Base-by-base conservation (phyloP, 2,797 vertebrate genomes). In the Melanotaenia boesemani region DNA sequence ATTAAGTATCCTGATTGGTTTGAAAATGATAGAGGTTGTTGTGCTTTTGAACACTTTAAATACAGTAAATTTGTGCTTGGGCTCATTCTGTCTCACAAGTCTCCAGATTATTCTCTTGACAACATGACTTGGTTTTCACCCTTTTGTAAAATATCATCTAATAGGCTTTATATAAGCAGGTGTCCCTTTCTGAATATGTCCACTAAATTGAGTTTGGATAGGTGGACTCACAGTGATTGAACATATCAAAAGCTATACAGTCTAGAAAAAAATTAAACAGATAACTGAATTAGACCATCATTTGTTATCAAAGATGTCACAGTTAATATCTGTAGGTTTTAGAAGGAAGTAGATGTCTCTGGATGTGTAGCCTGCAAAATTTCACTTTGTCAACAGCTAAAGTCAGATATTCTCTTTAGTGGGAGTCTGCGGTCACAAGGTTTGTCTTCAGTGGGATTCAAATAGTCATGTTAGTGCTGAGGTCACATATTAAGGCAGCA, bases 381-480 rank as follows among this genome's bases (percentile, higher is more conserved):
- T 54, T 54, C 9, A 24, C 54, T 54, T 54, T 24, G 48, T 74
- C 71, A 44, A 36, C 32, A 81, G 32, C 60, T 72, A 11, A 64
- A 69, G 55, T 75, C 63, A 79, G 69, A 57, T 81, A 76, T 63
- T 34, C 37, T 48, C 55, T 76, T 55, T 72, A 36, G 55, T 67
- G 46, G 54, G 58, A 78, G 37, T 72, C 32, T 82, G 70, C 64
- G 77, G 67, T 84, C 76, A 74, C 16, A 74, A 65, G 63, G 41
- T 65, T 73, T 84, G 70, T 80, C 57, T 79, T 85, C 72, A 22
- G 67, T 77, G 64, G 44, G 63, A 64, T 67, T 81, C 61, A 67
- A 50, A 77, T 82, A 75, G 68, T 82, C 76, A 59, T 62, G 68
- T 85, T 75, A 72, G 68, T 0, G 48, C 72, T 86, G 83, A 86